Evolutionary conservation across 2,113 vertebrate species (phyloP).

Genomic region (Eonycteris spelaea): DNA sequence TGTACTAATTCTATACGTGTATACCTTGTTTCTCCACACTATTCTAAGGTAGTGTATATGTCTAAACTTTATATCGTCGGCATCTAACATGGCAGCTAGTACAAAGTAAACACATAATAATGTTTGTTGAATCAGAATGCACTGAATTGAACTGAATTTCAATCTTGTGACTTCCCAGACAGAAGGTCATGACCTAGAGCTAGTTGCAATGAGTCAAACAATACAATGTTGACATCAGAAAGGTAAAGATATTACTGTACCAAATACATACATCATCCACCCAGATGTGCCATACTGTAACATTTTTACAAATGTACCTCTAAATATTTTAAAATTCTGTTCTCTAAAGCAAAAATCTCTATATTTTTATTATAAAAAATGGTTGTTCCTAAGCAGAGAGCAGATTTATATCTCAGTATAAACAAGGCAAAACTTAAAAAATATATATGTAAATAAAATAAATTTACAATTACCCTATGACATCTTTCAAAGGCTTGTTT

Average conservation of each 20-base stretch:
- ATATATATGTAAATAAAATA: slow-evolving; percentile 18
- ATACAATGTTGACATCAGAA: not conserved
- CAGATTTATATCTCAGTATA: not conserved
- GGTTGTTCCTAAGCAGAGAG: not conserved
- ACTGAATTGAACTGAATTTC: not conserved
- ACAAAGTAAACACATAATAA: not conserved
- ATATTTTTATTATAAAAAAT: not conserved
- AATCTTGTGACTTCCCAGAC: not conserved
- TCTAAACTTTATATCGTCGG: not conserved
- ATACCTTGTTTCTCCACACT: not conserved
- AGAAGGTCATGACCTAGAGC: not conserved
- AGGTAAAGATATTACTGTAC: not conserved
- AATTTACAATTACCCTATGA: slow-evolving; percentile 87
- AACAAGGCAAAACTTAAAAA: slow-evolving; percentile 42
- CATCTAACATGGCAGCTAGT: not conserved
- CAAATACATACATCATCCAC: not conserved
- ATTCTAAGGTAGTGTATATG: not conserved
- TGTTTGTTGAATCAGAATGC: not conserved
- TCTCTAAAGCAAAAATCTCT: slow-evolving; percentile 22
- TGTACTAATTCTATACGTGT: not conserved
- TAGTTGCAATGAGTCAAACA: not conserved
- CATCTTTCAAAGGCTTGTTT: slow-evolving; percentile 99
- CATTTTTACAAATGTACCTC: not conserved
- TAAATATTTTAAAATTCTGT: slow-evolving; percentile 14
- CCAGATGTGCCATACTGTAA: not conserved